phyloP scores from a whole-genome alignment of 2,888 invertebrate species.

The Sylvicola fuscatus region DNA sequence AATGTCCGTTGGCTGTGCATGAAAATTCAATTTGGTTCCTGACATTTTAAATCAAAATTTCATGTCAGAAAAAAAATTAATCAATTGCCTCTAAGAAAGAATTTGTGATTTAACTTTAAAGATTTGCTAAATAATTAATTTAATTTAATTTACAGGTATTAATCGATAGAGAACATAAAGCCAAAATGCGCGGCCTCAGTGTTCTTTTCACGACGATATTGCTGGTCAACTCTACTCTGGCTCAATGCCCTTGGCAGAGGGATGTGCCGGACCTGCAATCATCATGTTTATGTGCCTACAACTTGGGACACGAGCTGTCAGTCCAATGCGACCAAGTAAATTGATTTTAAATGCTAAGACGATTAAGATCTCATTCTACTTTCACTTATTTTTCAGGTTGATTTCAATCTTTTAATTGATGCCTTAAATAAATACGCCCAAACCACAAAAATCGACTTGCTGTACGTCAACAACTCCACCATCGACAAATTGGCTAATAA shows the following conservation, averaged over 20 bases:
- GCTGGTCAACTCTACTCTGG: slow-evolving; percentile 18
- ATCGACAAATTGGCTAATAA: slow-evolving; percentile 44
- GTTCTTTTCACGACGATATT: slow-evolving; percentile 4
- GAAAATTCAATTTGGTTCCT: no score
- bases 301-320: slow-evolving; percentile 63
- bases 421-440: slow-evolving; percentile 50
- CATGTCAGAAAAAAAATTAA: no score
- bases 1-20: no score
- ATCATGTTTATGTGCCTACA: slow-evolving; percentile 74
- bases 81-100: no score
- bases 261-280: slow-evolving; percentile 54
- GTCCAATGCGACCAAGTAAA: slow-evolving; percentile 70
- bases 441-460: slow-evolving; percentile 51
- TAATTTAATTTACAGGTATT: no score
- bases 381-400: slow-evolving; percentile 30
- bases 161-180: not conserved
- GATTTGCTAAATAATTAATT: no score
- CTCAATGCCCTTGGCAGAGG: slow-evolving; percentile 72
- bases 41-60: no score
- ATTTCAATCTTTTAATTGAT: slow-evolving; percentile 50
- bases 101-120: no score
- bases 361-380: not conserved
- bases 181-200: slow-evolving; percentile 4
- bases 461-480: slow-evolving; percentile 77
- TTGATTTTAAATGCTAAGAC: not conserved